phyloP scores from a whole-genome alignment of 2,113 vertebrate species.

The Ctenodactylus gundi region DNA sequence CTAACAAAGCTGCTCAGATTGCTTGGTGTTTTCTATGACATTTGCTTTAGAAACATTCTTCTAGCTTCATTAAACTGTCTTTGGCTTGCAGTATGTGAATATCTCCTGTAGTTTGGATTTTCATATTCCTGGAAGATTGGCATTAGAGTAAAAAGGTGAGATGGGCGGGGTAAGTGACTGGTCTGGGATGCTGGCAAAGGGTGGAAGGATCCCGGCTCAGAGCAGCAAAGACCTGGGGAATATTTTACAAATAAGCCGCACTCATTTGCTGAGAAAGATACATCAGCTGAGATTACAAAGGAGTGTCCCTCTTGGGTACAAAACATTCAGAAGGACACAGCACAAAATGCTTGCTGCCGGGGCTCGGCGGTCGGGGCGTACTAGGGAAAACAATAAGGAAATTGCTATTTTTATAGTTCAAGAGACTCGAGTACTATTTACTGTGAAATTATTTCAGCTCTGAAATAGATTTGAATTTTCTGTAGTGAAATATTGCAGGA shows the following conservation, averaged over 20 bases:
- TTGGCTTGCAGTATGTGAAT: constrained; percentile 72
- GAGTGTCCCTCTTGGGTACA: constrained; percentile 49
- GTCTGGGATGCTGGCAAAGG: neutral
- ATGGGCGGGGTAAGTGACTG: constrained; percentile 41
- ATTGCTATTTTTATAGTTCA: neutral
- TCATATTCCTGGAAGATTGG: constrained; percentile 57
- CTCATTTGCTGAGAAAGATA: constrained; percentile 76
- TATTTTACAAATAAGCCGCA: constrained; percentile 49
- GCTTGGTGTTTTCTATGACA: constrained; percentile 77
- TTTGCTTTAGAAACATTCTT: constrained; percentile 78
- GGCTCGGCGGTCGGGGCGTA: neutral
- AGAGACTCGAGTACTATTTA: neutral
- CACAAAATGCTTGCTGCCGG: neutral
- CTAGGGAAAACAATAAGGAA: neutral
- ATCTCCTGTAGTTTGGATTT: constrained; percentile 61
- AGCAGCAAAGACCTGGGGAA: constrained; percentile 60
- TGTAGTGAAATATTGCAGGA: neutral
- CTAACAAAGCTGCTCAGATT: constrained; percentile 68
- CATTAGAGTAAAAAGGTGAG: neutral
- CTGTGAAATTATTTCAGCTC: neutral
- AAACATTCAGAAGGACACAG: constrained; percentile 21
- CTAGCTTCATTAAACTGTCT: constrained; percentile 75
- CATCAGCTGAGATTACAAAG: constrained; percentile 76
- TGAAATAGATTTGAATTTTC: neutral
- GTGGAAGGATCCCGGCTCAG: no score